A percentile compares a stretch with the other conserved stretches of the same genome.
Conservation (phyloP, 2,797 vertebrate species). For the Myotis daubentonii region DNA sequence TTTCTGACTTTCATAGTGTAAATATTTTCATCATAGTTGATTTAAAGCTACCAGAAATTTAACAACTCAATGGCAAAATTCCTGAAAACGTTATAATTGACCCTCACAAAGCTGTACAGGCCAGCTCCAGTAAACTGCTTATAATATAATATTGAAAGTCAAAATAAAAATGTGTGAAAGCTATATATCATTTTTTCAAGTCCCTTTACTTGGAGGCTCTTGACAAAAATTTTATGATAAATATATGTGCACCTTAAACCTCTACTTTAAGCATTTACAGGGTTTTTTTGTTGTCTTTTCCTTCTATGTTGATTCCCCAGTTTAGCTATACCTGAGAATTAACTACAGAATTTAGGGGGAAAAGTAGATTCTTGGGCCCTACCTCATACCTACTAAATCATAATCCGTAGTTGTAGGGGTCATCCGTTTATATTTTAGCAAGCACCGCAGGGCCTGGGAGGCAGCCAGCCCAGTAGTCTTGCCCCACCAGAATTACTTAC, state of each 20-base stretch:
- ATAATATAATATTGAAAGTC: neutral
- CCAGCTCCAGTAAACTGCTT: neutral
- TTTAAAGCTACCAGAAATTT: neutral
- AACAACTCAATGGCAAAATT: neutral
- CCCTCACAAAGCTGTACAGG: neutral
- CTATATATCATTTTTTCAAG: neutral
- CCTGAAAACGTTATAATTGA: neutral
- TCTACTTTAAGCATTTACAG: neutral
- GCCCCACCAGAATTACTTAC: neutral
- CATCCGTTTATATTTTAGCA: neutral
- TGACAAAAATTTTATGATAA: neutral
- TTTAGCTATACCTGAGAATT: neutral
- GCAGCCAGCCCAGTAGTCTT: neutral
- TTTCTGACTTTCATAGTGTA: neutral
- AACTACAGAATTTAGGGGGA: neutral
- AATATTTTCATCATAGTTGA: neutral
- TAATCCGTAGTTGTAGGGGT: neutral
- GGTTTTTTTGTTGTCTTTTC: neutral
- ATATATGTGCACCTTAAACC: neutral
- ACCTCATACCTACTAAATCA: neutral
- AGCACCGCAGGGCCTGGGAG: neutral
- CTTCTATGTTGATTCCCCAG: neutral
- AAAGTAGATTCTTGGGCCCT: neutral
- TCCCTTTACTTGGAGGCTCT: neutral
- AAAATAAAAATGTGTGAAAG: slow-evolving; percentile 35